These are phyloP conservation scores for Berghia stephanieae DNA, from an alignment of 1,140 invertebrate genomes.

Conservation along the genomic window DNA sequence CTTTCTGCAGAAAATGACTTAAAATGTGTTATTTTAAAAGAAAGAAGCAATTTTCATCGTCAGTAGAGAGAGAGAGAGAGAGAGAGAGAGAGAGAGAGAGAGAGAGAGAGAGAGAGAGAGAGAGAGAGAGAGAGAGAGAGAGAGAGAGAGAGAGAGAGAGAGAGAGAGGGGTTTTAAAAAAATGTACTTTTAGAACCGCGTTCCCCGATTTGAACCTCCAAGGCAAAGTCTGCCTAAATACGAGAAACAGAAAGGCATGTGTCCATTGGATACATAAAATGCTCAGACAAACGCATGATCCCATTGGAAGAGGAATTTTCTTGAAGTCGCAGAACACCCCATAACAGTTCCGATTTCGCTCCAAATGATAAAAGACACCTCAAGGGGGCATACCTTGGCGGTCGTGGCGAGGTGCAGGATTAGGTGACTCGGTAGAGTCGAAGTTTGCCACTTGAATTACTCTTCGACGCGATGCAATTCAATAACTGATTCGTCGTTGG, in stretches of 20 bases:
- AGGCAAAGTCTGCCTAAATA: not conserved
- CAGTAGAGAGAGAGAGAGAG: constrained; percentile 3
- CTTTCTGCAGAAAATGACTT: no score
- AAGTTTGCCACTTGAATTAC: no score
- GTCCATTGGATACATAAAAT: not conserved
- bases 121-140: not conserved
- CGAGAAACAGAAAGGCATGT: not conserved
- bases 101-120: not conserved
- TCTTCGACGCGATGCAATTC: no score
- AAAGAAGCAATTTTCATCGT: not conserved
- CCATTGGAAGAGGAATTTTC: no score
- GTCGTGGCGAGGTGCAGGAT: no score
- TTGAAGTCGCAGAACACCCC: no score
- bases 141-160: not conserved
- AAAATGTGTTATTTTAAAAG: no score
- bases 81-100: not conserved
- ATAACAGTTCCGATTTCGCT: not conserved
- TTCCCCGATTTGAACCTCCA: not conserved
- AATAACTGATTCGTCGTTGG: no score
- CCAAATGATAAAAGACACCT: not conserved
- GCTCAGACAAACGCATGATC: not conserved
- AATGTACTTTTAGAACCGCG: not conserved
- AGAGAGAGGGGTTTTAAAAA: not conserved
- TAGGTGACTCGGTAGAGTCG: no score
- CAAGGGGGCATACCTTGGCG: no score